Conservation (phyloP, 2,888 invertebrate genomes). For the Zaprionus obscuricornis region DNA sequence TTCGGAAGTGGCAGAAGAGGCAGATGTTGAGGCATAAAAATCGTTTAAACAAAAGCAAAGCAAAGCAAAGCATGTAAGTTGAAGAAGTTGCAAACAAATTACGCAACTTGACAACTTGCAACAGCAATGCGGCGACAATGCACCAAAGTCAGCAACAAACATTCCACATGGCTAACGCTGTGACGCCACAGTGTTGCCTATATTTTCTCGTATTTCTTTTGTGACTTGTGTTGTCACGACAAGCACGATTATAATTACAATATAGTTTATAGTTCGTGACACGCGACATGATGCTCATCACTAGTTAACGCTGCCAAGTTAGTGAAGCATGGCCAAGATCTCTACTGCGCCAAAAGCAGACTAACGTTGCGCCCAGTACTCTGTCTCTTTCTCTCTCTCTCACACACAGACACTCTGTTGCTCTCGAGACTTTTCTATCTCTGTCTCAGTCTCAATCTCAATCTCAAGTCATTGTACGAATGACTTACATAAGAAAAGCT, state of each 20-base stretch:
- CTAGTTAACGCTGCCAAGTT: too few species aligned
- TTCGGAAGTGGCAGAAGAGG: constrained; percentile 43
- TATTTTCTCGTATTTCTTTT: too few species aligned
- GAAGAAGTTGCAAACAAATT: constrained; percentile 73
- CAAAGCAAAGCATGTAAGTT: constrained; percentile 16
- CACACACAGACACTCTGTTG: neutral
- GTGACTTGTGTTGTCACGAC: too few species aligned
- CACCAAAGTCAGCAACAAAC: constrained; percentile 9
- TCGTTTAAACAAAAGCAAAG: constrained; percentile 47
- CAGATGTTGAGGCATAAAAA: constrained; percentile 47
- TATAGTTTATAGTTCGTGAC: too few species aligned
- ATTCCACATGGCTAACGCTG: constrained; percentile 37
- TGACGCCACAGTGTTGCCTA: too few species aligned
- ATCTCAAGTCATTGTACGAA: constrained; percentile 66
- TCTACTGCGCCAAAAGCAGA: constrained; percentile 18
- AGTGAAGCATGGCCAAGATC: constrained; percentile 37
- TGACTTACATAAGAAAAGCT: constrained; percentile 62
- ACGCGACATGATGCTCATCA: too few species aligned
- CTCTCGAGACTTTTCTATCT: neutral
- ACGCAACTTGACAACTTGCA: constrained; percentile 64
- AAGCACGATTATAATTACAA: too few species aligned
- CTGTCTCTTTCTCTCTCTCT: constrained; percentile 1
- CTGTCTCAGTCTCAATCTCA: constrained; percentile 14
- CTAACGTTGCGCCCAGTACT: constrained; percentile 2
- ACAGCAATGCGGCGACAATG: constrained; percentile 16